These are phyloP conservation scores for Neodontobutis hainanensis DNA, from an alignment of 2,113 vertebrate genomes.

Conservation along the genomic window DNA sequence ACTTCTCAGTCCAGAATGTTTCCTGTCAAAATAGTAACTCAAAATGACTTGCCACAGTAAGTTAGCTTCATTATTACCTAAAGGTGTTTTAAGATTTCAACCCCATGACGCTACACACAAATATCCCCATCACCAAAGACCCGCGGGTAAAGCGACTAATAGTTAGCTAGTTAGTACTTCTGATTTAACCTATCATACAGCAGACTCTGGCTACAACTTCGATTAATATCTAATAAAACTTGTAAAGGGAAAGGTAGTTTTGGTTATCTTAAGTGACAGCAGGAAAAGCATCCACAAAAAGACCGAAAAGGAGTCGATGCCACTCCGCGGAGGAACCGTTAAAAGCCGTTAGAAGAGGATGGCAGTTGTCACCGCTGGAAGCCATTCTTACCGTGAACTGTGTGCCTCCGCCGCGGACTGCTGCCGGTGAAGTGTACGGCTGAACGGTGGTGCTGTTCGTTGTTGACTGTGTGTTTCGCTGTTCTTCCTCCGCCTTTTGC, in stretches of 20 bases:
- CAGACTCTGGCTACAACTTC: neutral
- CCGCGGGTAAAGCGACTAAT: conserved; percentile 13
- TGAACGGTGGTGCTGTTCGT: conserved; percentile 22
- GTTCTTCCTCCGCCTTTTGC: conserved; percentile 69
- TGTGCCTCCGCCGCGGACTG: conserved; percentile 28
- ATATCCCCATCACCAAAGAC: neutral
- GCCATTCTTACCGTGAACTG: conserved; percentile 59
- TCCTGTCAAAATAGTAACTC: no score
- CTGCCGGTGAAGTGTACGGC: conserved; percentile 30
- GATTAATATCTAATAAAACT: no score
- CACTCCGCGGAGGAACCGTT: conserved; percentile 11
- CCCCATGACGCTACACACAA: neutral
- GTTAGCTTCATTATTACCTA: no score
- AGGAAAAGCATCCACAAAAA: neutral
- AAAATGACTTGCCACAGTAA: no score
- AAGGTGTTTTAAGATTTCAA: no score
- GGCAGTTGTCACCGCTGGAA: neutral
- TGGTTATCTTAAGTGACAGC: no score
- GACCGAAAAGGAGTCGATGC: conserved; percentile 1
- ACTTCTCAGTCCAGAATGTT: no score
- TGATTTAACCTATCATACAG: neutral
- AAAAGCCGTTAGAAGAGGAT: neutral
- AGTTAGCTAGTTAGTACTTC: conserved; percentile 20
- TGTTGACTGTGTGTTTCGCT: conserved; percentile 48
- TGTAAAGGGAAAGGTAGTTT: no score